phyloP scores from a whole-genome alignment of 2,888 invertebrate genomes.

The Polyommatus icarus region DNA sequence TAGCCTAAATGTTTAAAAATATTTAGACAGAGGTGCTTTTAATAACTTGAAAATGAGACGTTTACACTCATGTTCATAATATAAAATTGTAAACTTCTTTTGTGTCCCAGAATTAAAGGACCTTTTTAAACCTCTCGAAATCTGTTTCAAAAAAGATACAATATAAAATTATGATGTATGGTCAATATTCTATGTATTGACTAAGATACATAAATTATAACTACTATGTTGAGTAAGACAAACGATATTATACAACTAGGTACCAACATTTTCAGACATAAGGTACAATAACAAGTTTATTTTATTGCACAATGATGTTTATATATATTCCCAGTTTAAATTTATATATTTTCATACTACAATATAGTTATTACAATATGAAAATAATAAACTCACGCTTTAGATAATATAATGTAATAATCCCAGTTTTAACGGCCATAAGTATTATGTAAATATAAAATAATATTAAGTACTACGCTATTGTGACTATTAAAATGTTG shows the following conservation, averaged over 20 bases:
- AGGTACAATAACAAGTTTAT: background rate
- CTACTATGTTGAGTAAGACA: background rate
- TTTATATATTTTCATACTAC: too few relatives aligned
- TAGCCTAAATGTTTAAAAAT: background rate
- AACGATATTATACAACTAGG: too few relatives aligned
- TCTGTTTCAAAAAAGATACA: background rate
- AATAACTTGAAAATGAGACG: background rate
- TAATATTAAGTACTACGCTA: conserved; percentile 17
- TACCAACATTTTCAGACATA: too few relatives aligned
- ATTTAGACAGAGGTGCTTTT: background rate
- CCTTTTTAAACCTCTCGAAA: background rate
- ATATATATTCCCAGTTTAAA: background rate
- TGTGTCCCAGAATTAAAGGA: background rate
- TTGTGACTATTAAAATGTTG: background rate
- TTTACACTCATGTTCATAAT: conserved; percentile 8
- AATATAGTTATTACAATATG: background rate
- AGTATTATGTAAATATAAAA: conserved; percentile 30
- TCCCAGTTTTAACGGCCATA: conserved; percentile 24
- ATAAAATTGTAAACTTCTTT: background rate
- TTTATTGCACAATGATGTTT: background rate
- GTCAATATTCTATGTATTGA: background rate
- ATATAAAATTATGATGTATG: background rate
- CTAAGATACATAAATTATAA: background rate
- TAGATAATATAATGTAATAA: background rate
- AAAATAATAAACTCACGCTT: background rate